Percentiles rank a stretch among this genome's conserved stretches.
phyloP scores from a whole-genome alignment of 2,888 invertebrate genomes.

The Aphodius granarius region DNA sequence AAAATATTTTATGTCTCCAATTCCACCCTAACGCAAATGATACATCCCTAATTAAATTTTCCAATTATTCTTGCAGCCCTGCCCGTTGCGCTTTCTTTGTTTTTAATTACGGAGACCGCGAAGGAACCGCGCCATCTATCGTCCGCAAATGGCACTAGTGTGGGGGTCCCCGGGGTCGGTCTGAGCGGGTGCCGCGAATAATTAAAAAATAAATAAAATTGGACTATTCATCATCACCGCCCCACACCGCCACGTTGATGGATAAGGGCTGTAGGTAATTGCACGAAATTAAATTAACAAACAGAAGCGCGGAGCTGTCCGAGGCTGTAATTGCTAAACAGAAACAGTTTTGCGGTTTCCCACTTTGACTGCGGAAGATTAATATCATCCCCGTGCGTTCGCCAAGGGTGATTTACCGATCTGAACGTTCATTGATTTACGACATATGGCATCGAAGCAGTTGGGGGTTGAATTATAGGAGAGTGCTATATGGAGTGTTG shows the following conservation, averaged over 20 bases:
- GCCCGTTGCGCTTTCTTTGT: not conserved
- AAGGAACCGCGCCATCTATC: not conserved
- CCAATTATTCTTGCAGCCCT: constrained; percentile 1
- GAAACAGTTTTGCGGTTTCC: not conserved
- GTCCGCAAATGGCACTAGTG: not conserved
- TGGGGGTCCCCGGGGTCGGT: not conserved
- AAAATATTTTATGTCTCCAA: not conserved
- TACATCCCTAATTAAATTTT: not conserved
- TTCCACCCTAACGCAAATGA: not conserved
- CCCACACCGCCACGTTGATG: not conserved
- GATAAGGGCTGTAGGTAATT: constrained; percentile 2
- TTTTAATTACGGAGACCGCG: constrained; percentile 9
- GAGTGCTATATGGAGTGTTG: not conserved
- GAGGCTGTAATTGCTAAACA: not conserved
- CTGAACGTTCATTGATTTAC: not conserved
- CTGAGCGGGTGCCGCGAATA: constrained; percentile 1
- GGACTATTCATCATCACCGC: constrained; percentile 10
- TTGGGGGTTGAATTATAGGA: not conserved
- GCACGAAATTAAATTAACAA: constrained; percentile 12
- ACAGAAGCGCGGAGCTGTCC: not conserved
- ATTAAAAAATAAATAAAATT: constrained; percentile 15
- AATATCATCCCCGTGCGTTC: not conserved
- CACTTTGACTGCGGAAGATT: not conserved
- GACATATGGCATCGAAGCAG: not conserved
- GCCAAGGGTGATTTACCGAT: not conserved